Conservation (phyloP, 2,888 invertebrate genomes). For the Monoplex corrugatus region DNA sequence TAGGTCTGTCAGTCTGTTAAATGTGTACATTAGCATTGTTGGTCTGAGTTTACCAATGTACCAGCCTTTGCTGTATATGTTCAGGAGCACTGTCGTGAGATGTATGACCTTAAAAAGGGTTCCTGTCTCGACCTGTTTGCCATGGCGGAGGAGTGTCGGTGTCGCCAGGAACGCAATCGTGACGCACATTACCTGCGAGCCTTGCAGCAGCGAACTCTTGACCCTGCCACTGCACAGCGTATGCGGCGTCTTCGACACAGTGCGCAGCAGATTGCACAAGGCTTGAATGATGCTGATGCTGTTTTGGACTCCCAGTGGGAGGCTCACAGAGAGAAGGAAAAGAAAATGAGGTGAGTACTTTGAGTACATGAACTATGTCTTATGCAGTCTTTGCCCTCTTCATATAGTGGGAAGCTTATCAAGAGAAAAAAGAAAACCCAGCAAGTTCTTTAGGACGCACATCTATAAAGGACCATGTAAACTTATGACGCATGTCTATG, state of each 20-base stretch:
- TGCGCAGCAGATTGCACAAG: constrained; percentile 87
- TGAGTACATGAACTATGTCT: too few relatives aligned
- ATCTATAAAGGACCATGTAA: too few relatives aligned
- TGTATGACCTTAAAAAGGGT: constrained; percentile 84
- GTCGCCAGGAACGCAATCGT: constrained; percentile 75
- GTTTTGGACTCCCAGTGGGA: constrained; percentile 91
- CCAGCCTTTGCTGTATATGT: not conserved
- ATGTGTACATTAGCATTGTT: too few relatives aligned
- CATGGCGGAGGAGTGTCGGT: constrained; percentile 80
- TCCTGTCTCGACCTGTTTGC: constrained; percentile 82
- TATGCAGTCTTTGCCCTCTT: too few relatives aligned
- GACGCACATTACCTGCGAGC: constrained; percentile 75
- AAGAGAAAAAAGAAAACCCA: too few relatives aligned
- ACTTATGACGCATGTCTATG: too few relatives aligned
- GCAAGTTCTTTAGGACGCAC: too few relatives aligned
- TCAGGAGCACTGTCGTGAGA: constrained; percentile 85
- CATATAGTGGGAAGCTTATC: too few relatives aligned
- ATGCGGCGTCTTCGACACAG: constrained; percentile 87
- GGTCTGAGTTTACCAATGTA: too few relatives aligned
- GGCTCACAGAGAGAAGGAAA: constrained; percentile 81
- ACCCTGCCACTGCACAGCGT: constrained; percentile 87
- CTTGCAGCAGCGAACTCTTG: constrained; percentile 82
- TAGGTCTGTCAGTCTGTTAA: too few relatives aligned
- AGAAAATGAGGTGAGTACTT: constrained; percentile 56
- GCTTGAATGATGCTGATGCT: constrained; percentile 88